A percentile compares a stretch with the other conserved stretches of the same genome.
phyloP scores from a whole-genome alignment of 2,797 vertebrate genomes.

The Tolypeutes matacus region DNA sequence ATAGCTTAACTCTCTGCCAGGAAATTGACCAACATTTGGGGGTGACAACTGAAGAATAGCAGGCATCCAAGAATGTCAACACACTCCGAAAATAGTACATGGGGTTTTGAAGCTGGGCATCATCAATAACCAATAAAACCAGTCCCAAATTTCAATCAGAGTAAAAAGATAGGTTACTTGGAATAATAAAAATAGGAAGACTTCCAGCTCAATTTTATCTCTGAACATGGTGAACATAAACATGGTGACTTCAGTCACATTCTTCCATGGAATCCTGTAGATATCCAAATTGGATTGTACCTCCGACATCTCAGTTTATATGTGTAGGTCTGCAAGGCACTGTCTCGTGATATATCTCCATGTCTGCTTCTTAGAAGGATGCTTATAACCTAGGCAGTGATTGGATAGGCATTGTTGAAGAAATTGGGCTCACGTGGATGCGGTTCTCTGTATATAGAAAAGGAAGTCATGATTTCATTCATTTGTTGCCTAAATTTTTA shows the following conservation, averaged over 20 bases:
- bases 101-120: slow-evolving; percentile 65
- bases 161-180: slow-evolving; percentile 67
- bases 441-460: not conserved
- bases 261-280: not conserved
- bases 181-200: slow-evolving; percentile 70
- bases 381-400: too few species aligned
- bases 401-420: not conserved
- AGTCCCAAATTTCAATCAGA: slow-evolving; percentile 59
- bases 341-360: not conserved
- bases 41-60: slow-evolving; percentile 61
- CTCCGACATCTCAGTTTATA: not conserved
- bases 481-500: too few species aligned
- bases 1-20: too few species aligned
- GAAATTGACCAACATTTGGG: slow-evolving; percentile 37
- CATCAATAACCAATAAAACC: slow-evolving; percentile 49
- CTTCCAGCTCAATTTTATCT: slow-evolving; percentile 10
- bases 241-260: not conserved
- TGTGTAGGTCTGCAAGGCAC: too few species aligned
- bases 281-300: not conserved
- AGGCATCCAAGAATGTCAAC: slow-evolving; percentile 72
- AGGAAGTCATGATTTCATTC: not conserved
- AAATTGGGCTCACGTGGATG: not conserved
- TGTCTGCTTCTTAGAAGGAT: too few species aligned
- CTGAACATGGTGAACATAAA: slow-evolving; percentile 75
- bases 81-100: too few species aligned